Conservation (phyloP, 2,888 invertebrate genomes). For the Masnerella sp. region DNA sequence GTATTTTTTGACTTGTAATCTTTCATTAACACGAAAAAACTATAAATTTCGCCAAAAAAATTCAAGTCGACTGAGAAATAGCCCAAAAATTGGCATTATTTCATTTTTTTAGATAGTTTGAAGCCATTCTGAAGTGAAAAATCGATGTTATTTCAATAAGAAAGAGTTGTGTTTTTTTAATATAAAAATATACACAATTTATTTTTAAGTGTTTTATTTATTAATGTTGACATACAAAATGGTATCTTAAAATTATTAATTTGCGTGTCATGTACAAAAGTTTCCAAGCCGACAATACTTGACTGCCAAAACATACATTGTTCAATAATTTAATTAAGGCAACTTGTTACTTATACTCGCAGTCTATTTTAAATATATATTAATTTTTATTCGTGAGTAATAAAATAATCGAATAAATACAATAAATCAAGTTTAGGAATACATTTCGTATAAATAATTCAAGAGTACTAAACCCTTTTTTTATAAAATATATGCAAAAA, state of each 20-base stretch:
- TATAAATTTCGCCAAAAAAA: no score
- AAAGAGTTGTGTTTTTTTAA: not conserved
- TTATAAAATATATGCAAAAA: no score
- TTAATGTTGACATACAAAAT: slow-evolving; percentile 38
- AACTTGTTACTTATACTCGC: slow-evolving; percentile 70
- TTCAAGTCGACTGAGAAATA: no score
- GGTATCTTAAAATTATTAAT: slow-evolving; percentile 29
- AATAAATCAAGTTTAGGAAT: no score
- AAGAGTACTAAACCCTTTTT: no score
- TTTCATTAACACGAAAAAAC: no score
- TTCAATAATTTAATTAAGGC: slow-evolving; percentile 71
- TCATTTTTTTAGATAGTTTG: no score
- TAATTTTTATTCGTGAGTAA: slow-evolving; percentile 26
- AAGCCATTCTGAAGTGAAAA: no score
- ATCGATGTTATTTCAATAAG: no score
- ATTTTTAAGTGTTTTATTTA: slow-evolving; percentile 28
- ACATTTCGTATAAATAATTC: slow-evolving; percentile 3
- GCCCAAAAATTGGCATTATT: no score
- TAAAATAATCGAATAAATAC: slow-evolving; percentile 58
- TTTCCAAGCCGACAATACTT: slow-evolving; percentile 34
- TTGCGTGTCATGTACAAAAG: slow-evolving; percentile 29
- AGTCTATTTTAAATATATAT: slow-evolving; percentile 64
- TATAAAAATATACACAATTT: not conserved
- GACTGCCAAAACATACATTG: slow-evolving; percentile 28
- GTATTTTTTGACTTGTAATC: no score